Percentiles rank a stretch among this genome's conserved stretches.
phyloP scores from a whole-genome alignment of 2,113 vertebrate genomes.

The Tautogolabrus adspersus region DNA sequence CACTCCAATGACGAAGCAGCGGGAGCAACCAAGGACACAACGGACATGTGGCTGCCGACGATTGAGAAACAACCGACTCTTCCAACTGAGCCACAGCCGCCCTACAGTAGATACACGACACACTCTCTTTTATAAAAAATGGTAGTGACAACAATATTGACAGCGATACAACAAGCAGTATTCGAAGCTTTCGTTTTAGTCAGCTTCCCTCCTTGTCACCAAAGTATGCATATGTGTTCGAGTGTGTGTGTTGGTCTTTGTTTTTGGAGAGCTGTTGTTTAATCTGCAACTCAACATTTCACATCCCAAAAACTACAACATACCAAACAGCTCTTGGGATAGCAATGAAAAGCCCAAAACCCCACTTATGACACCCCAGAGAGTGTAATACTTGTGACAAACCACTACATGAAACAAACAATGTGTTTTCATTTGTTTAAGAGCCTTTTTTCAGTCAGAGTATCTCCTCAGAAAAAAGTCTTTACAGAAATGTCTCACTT shows the following conservation, averaged over 20 bases:
- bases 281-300: conserved; percentile 57
- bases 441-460: background rate
- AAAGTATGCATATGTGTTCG: conserved; percentile 1
- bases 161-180: conserved; percentile 23
- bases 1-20: too few species aligned
- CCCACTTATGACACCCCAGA: background rate
- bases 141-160: conserved; percentile 29
- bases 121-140: background rate
- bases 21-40: too few species aligned
- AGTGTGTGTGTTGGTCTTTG: conserved; percentile 6
- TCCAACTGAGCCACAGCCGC: too few species aligned
- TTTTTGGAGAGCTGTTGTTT: conserved; percentile 35
- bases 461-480: background rate
- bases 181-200: conserved; percentile 60
- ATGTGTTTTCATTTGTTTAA: background rate
- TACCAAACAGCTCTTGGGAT: background rate
- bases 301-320: conserved; percentile 12
- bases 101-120: conserved; percentile 12
- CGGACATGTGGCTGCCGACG: too few species aligned
- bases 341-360: background rate
- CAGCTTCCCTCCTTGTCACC: conserved; percentile 18
- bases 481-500: background rate
- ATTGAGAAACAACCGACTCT: too few species aligned
- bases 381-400: background rate
- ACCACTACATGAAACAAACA: background rate